Percentiles rank a stretch among this genome's conserved stretches.
Evolutionary conservation across 2,113 vertebrate species (phyloP).

Genomic region (Microcebus ravelobensis): DNA sequence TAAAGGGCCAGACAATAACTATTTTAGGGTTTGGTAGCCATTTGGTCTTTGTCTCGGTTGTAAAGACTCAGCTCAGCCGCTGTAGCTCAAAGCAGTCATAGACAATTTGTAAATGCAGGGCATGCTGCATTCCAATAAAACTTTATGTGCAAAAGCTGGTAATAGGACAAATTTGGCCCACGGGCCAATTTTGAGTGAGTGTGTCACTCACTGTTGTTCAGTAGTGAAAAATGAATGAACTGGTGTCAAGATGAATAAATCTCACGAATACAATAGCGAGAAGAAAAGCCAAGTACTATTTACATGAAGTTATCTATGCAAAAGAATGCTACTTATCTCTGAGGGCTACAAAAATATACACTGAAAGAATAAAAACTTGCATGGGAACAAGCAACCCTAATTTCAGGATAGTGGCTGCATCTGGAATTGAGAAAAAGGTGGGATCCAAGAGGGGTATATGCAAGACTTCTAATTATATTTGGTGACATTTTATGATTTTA

Average conservation of each 20-base stretch:
- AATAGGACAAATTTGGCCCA: background rate
- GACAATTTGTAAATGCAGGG: background rate
- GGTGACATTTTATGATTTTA: background rate
- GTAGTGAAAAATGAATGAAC: background rate
- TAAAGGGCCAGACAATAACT: background rate
- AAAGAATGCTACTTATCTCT: background rate
- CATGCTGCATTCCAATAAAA: background rate
- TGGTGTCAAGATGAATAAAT: background rate
- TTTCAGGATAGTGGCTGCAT: background rate
- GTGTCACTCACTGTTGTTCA: background rate
- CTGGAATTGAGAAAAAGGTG: background rate
- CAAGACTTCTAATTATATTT: background rate
- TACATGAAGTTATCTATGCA: background rate
- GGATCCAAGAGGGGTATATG: accelerated
- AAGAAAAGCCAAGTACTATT: background rate
- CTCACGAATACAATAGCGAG: background rate
- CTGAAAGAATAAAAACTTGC: background rate
- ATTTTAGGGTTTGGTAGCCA: background rate
- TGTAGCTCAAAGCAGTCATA: background rate
- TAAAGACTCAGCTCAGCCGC: background rate
- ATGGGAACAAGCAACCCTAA: background rate
- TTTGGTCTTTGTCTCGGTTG: background rate
- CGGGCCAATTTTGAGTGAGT: too few relatives aligned
- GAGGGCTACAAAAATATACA: background rate
- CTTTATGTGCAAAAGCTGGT: background rate